Evolutionary conservation across 2,113 vertebrate species (phyloP).

Genomic region (Dascyllus trimaculatus): DNA sequence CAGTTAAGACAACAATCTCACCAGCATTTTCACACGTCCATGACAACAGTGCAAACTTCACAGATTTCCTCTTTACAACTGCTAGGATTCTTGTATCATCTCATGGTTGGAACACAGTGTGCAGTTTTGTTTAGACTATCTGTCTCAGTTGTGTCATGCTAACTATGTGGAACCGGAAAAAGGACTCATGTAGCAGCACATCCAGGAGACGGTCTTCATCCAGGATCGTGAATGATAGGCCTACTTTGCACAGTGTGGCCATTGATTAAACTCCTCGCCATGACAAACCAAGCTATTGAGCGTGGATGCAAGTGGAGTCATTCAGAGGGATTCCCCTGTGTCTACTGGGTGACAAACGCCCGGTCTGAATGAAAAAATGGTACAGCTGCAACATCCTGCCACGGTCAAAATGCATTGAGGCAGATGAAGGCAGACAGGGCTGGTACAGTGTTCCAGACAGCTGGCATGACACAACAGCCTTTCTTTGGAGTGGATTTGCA

Average conservation of each 20-base stretch:
- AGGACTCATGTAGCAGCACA: neutral
- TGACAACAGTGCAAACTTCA: too few relatives aligned
- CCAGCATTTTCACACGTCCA: too few relatives aligned
- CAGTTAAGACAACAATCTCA: too few relatives aligned
- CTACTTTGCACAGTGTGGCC: conserved; percentile 56
- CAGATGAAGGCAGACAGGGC: conserved; percentile 65
- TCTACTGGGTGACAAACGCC: conserved; percentile 39
- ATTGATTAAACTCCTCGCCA: conserved; percentile 54
- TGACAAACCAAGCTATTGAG: conserved; percentile 60
- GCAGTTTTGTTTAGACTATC: conserved; percentile 37
- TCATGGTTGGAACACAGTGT: conserved; percentile 37
- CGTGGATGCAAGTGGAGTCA: conserved; percentile 41
- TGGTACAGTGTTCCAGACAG: conserved; percentile 60
- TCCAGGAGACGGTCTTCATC: conserved; percentile 33
- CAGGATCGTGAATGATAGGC: conserved; percentile 36
- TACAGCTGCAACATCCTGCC: conserved; percentile 56
- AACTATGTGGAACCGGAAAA: conserved; percentile 25
- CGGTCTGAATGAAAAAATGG: conserved; percentile 38
- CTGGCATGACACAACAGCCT: conserved; percentile 53
- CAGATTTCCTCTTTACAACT: neutral
- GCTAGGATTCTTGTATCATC: conserved; percentile 8
- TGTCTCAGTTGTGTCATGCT: conserved; percentile 5
- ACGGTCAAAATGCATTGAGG: conserved; percentile 68
- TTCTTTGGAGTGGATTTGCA: conserved; percentile 52
- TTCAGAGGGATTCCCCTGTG: conserved; percentile 49